phyloP scores from a whole-genome alignment of 2,113 vertebrate species.

The Saguinus midas region DNA sequence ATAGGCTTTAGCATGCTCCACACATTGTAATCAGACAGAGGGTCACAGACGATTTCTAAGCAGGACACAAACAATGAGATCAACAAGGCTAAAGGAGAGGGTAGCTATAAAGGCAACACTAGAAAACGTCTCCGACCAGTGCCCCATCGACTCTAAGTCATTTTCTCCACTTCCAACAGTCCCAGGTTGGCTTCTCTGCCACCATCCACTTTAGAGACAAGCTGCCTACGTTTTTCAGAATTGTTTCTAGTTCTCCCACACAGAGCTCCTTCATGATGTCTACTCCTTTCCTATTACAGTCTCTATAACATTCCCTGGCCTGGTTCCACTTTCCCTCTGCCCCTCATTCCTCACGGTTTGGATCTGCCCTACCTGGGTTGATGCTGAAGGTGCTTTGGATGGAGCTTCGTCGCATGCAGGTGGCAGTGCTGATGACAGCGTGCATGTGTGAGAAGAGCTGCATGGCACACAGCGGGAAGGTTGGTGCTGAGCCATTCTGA shows the following conservation, averaged over 20 bases:
- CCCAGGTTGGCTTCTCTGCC: background rate
- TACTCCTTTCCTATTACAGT: background rate
- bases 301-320: background rate
- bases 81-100: background rate
- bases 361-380: slow-evolving; percentile 86
- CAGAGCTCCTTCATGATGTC: background rate
- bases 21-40: slow-evolving; percentile 89
- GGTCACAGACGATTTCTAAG: slow-evolving; percentile 92
- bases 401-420: slow-evolving; percentile 94
- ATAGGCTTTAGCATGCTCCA: slow-evolving; percentile 90
- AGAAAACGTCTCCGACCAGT: background rate
- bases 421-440: slow-evolving; percentile 90
- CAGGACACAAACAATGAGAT: background rate
- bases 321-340: background rate
- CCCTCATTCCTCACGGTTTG: too few species aligned
- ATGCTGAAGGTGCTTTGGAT: slow-evolving; percentile 91
- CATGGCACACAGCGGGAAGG: slow-evolving; percentile 94
- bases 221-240: background rate
- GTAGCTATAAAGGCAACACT: background rate
- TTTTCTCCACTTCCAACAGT: background rate
- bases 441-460: slow-evolving; percentile 96
- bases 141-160: background rate
- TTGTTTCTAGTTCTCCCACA: background rate
- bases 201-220: background rate
- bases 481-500: slow-evolving; percentile 80